A percentile compares a stretch with the other conserved stretches of the same genome.
Evolutionary conservation across 2,797 vertebrate genomes (phyloP).

Genomic region (Amblyraja radiata): DNA sequence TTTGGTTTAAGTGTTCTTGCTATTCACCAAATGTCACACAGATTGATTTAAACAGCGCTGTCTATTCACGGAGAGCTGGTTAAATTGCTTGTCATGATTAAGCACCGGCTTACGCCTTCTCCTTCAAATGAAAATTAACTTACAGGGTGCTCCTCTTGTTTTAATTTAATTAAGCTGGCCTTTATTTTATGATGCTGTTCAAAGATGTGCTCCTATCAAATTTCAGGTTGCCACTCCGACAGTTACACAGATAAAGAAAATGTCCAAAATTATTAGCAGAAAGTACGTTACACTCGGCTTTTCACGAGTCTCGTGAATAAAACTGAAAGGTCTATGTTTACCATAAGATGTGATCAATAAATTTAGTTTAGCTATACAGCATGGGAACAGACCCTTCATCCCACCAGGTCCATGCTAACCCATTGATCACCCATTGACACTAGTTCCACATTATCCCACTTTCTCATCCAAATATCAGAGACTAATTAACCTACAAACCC

Average conservation of each 20-base stretch:
- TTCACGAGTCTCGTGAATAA: background rate
- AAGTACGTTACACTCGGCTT: too few species aligned
- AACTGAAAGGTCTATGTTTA: background rate
- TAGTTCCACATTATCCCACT: too few species aligned
- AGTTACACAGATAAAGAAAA: background rate
- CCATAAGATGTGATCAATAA: too few species aligned
- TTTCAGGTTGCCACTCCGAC: background rate
- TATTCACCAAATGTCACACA: background rate
- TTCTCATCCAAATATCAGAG: too few species aligned
- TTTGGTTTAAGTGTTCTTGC: constrained; percentile 25
- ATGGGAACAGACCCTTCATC: too few species aligned
- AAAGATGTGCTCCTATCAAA: background rate
- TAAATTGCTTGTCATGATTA: background rate
- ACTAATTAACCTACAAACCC: too few species aligned
- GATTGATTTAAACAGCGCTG: constrained; percentile 4
- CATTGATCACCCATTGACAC: too few species aligned
- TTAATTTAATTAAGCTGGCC: constrained; percentile 26
- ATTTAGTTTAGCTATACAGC: too few species aligned
- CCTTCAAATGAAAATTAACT: background rate
- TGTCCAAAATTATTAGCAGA: background rate
- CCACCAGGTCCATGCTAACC: too few species aligned
- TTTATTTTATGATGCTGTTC: background rate
- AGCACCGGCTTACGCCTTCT: background rate
- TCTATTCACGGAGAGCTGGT: background rate
- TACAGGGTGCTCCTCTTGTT: background rate